A percentile compares a stretch with the other conserved stretches of the same genome.
phyloP scores from a whole-genome alignment of 2,113 vertebrate genomes.

The Callospermophilus lateralis region DNA sequence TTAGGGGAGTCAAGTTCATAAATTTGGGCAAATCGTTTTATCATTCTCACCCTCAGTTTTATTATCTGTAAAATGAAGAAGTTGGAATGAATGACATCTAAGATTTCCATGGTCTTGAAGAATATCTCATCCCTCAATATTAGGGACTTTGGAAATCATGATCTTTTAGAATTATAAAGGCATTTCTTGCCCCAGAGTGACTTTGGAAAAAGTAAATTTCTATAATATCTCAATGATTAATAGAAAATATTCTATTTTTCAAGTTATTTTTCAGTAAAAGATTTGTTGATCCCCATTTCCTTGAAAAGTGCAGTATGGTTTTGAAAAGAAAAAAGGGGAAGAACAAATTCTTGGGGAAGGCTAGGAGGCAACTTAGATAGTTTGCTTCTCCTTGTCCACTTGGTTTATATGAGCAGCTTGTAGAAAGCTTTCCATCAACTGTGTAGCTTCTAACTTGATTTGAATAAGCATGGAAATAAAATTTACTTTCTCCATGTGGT shows the following conservation, averaged over 20 bases:
- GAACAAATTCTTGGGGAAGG: neutral
- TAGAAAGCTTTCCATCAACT: neutral
- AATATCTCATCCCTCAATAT: neutral
- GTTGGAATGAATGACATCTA: neutral
- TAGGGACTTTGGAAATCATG: neutral
- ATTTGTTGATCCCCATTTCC: neutral
- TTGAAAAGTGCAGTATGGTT: neutral
- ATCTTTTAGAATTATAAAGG: neutral
- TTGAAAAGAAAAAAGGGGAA: neutral
- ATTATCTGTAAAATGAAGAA: conserved; percentile 39
- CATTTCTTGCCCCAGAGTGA: neutral
- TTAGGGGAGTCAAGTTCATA: conserved; percentile 11
- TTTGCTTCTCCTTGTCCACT: neutral
- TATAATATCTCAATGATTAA: neutral
- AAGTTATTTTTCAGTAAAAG: neutral
- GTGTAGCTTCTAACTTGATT: neutral
- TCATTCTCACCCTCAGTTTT: neutral
- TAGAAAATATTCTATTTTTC: neutral
- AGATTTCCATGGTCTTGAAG: neutral
- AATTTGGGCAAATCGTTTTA: conserved; percentile 23
- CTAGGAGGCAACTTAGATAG: neutral
- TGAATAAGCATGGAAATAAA: neutral
- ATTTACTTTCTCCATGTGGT: neutral
- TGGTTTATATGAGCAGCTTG: neutral
- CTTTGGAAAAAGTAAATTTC: conserved; percentile 29